These are phyloP conservation scores for Agrotis clavis DNA, from an alignment of 2,888 invertebrate species.

Conservation along the genomic window DNA sequence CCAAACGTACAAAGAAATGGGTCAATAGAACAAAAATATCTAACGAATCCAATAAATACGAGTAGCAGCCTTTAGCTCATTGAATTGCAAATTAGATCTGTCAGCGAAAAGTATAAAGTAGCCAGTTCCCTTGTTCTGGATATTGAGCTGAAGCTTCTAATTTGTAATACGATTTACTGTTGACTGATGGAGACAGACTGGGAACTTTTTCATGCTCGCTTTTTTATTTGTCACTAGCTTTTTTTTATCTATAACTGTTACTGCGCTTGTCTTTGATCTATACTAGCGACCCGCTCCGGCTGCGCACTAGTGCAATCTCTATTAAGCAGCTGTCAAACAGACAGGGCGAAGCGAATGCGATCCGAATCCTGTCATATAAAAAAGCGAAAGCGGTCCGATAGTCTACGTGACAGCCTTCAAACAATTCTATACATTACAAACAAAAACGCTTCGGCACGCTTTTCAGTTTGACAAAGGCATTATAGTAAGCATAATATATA, in stretches of 20 bases:
- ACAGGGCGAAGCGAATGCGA: too few species aligned
- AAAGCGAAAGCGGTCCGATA: too few species aligned
- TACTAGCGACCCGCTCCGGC: too few species aligned
- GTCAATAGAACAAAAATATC: constrained; percentile 54
- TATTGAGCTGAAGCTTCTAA: constrained; percentile 66
- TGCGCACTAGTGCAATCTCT: too few species aligned
- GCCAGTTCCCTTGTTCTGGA: constrained; percentile 69
- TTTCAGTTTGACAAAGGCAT: too few species aligned
- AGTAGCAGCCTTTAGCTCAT: constrained; percentile 62
- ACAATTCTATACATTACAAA: too few species aligned
- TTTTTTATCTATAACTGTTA: neutral
- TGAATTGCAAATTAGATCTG: constrained; percentile 80
- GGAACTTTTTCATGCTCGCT: neutral
- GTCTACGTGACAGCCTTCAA: too few species aligned
- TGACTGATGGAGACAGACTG: constrained; percentile 49
- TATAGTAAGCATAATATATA: too few species aligned
- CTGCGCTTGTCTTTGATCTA: too few species aligned
- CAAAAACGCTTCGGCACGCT: too few species aligned
- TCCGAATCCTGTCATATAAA: too few species aligned
- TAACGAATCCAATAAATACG: constrained; percentile 59
- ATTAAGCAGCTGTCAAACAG: too few species aligned
- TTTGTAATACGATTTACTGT: constrained; percentile 68
- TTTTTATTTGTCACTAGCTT: neutral
- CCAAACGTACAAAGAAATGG: constrained; percentile 18
- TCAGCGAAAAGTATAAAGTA: constrained; percentile 78